Evolutionary conservation across 2,888 invertebrate genomes (phyloP), one percentile per base, ranked within the genome.

Genomic region (Megaustenia siamemsis): DNA sequence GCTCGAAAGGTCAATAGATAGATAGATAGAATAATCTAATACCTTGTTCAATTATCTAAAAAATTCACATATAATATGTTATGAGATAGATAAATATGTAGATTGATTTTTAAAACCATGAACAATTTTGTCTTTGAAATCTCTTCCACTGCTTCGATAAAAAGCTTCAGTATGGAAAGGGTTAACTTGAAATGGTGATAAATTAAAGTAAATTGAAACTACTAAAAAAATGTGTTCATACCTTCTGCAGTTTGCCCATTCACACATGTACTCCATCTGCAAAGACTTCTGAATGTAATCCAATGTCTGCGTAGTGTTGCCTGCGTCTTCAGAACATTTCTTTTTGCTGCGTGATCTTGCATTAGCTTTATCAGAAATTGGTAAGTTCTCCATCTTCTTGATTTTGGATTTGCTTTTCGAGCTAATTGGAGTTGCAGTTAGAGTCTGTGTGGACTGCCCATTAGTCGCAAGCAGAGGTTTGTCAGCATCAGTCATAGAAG

Each of bases 201-300:
- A n/a, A n/a, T n/a, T n/a, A n/a, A n/a, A n/a, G n/a, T n/a, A n/a
- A n/a, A n/a, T n/a, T n/a, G n/a, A 66, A 28, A n/a, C 15, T 2
- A 66, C n/a, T n/a, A 66, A 28, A 35, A 68, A 21, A 24, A 66
- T 43, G 24, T 60, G 35, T 5, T 40, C 94, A 93, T 92, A 95
- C 95, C 95, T 95, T 91, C 95, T 96, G 94, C 99, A 99, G 38
- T 97, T 97, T 84, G 96, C 96, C 99, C 99, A 99, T 93, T 98
- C 98, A 93, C 99, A 99, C 82, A 98, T 95, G 94, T 91, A 94
- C 83, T 93, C 92, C 89, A 91, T 73, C 88, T 87, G 89, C 81
- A 87, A 86, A 45, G 90, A 35, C 32, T 78, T 77, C 49, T 82
- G 73, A 45, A 10, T 43, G 18, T 66, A 32, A 40, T 63, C 66